Percentiles rank a stretch among this genome's conserved stretches.
Evolutionary conservation across 2,797 vertebrate species (phyloP).

Genomic region (Salmo trutta): DNA sequence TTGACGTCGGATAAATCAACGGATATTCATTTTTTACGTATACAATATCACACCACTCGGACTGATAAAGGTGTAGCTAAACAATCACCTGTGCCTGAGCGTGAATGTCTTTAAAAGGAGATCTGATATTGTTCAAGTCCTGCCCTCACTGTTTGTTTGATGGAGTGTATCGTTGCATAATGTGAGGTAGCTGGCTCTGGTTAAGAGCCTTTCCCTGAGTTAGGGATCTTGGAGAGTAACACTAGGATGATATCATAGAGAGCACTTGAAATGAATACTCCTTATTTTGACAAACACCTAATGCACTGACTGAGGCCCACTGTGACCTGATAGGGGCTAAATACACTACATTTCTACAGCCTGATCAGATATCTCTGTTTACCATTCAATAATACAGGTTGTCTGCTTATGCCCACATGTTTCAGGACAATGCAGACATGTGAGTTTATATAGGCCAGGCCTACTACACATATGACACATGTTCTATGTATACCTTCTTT

Average conservation of each 20-base stretch:
- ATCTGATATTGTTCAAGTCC: constrained; percentile 37
- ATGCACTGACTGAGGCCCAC: constrained; percentile 16
- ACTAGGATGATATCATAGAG: constrained; percentile 37
- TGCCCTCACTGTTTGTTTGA: constrained; percentile 31
- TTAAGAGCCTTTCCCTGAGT: constrained; percentile 27
- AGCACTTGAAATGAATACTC: constrained; percentile 30
- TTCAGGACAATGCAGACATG: not conserved
- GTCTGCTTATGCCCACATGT: not conserved
- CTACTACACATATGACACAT: not conserved
- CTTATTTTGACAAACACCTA: constrained; percentile 42
- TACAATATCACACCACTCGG: not conserved
- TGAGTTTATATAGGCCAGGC: not conserved
- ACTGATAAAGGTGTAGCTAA: constrained; percentile 14
- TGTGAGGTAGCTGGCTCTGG: constrained; percentile 38
- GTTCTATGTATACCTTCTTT: not conserved
- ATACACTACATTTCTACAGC: not conserved
- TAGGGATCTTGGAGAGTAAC: constrained; percentile 21
- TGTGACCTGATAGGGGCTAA: constrained; percentile 37
- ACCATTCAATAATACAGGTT: not conserved
- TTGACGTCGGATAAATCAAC: constrained; percentile 10
- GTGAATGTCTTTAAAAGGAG: constrained; percentile 21
- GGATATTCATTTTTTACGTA: not conserved
- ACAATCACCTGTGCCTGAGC: constrained; percentile 26
- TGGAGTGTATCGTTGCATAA: constrained; percentile 32
- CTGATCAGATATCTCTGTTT: constrained; percentile 34